Evolutionary conservation across 2,797 vertebrate genomes (phyloP).

Genomic region (Amazona ochrocephala): DNA sequence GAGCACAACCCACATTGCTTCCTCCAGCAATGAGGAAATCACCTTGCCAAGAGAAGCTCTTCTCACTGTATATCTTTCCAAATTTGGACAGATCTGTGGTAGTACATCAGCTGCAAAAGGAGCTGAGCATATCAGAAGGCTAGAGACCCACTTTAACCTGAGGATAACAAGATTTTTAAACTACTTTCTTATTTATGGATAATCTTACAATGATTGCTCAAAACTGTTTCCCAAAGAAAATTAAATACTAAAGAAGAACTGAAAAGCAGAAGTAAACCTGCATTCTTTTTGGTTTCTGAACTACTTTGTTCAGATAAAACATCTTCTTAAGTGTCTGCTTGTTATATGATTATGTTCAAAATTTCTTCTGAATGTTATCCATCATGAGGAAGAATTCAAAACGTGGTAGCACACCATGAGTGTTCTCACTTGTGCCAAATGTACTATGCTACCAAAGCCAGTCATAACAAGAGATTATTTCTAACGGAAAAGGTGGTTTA

Average conservation of each 20-base stretch:
- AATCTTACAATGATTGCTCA: background rate
- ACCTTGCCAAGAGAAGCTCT: background rate
- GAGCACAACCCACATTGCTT: background rate
- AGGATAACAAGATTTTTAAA: background rate
- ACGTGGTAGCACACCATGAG: background rate
- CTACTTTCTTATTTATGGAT: background rate
- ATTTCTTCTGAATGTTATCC: background rate
- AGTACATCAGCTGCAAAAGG: background rate
- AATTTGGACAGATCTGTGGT: background rate
- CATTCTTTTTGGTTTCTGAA: slow-evolving; percentile 8
- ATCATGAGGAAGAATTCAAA: background rate
- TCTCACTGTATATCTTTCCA: background rate
- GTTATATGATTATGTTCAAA: background rate
- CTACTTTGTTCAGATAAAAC: background rate
- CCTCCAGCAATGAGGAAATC: background rate
- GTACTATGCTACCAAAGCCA: background rate
- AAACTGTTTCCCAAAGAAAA: slow-evolving; percentile 6
- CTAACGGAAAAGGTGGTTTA: slow-evolving; percentile 14
- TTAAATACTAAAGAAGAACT: background rate
- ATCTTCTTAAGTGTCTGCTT: background rate
- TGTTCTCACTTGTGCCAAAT: background rate
- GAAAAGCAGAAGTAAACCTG: background rate
- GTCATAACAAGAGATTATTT: background rate
- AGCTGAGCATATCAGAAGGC: background rate
- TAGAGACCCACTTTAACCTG: background rate